phyloP scores from a whole-genome alignment of 1,140 invertebrate species.

The Zaprionus capensis region DNA sequence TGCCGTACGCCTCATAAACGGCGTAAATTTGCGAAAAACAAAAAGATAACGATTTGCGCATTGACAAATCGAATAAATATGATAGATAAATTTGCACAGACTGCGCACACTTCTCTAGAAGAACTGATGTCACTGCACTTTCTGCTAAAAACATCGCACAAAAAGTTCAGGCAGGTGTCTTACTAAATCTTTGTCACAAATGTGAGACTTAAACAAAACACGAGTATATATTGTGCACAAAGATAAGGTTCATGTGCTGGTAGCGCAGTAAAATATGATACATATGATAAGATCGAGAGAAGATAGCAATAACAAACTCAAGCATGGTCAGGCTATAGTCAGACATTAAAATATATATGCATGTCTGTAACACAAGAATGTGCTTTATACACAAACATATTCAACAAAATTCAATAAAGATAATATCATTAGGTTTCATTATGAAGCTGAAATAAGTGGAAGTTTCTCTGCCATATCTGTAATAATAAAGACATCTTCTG shows the following conservation, averaged over 20 bases:
- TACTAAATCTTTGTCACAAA: neutral
- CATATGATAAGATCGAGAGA: slow-evolving; percentile 1
- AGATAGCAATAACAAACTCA: neutral
- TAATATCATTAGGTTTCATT: neutral
- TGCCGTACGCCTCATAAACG: neutral
- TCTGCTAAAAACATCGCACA: neutral
- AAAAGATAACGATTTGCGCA: slow-evolving; percentile 15
- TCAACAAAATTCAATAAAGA: neutral
- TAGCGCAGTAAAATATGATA: neutral
- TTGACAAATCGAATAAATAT: slow-evolving; percentile 15
- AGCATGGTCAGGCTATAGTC: neutral
- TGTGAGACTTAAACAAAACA: neutral
- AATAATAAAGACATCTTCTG: neutral
- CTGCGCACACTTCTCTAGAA: neutral
- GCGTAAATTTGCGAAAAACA: slow-evolving; percentile 14
- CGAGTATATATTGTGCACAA: neutral
- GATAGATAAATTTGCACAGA: neutral
- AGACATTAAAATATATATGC: neutral
- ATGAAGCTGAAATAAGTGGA: neutral
- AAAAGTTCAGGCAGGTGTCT: neutral
- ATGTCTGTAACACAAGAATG: neutral
- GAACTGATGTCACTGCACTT: neutral
- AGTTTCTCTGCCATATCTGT: neutral
- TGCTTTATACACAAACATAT: neutral
- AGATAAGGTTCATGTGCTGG: neutral